phyloP scores from a whole-genome alignment of 2,888 invertebrate genomes.

The Pristionchus entomophagus region DNA sequence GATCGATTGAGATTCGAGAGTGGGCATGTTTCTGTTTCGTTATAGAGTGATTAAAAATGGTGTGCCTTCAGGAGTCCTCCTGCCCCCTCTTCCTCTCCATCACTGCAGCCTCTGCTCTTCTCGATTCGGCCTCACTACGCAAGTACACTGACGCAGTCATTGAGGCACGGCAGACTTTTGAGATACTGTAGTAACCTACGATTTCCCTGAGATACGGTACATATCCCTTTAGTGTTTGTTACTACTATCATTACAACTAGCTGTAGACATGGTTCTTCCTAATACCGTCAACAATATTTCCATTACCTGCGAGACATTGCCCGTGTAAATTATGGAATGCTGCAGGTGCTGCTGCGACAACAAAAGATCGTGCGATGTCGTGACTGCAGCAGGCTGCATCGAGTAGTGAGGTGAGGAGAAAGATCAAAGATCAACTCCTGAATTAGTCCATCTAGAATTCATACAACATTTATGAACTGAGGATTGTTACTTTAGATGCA shows the following conservation, averaged over 20 bases:
- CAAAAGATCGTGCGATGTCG: constrained; percentile 21
- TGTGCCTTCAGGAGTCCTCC: constrained; percentile 41
- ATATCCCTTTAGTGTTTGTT: too few relatives aligned
- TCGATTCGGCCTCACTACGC: neutral
- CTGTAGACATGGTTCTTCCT: too few relatives aligned
- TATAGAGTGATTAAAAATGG: too few relatives aligned
- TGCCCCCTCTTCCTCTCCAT: constrained; percentile 26
- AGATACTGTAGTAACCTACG: too few relatives aligned
- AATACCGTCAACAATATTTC: too few relatives aligned
- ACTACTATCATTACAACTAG: too few relatives aligned
- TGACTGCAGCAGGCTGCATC: constrained; percentile 31
- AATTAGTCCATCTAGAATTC: neutral
- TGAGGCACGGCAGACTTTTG: neutral
- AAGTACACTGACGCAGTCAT: neutral
- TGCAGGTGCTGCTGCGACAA: neutral
- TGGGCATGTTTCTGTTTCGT: too few relatives aligned
- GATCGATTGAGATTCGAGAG: too few relatives aligned
- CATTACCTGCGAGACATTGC: neutral
- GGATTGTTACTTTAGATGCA: neutral
- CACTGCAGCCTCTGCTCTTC: neutral
- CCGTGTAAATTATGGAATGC: neutral
- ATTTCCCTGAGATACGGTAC: neutral
- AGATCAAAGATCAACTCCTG: constrained; percentile 12
- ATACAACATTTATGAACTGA: too few relatives aligned
- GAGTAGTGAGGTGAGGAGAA: constrained; percentile 2